Conservation (phyloP, 2,113 vertebrate genomes). For the Melospiza melodia region DNA sequence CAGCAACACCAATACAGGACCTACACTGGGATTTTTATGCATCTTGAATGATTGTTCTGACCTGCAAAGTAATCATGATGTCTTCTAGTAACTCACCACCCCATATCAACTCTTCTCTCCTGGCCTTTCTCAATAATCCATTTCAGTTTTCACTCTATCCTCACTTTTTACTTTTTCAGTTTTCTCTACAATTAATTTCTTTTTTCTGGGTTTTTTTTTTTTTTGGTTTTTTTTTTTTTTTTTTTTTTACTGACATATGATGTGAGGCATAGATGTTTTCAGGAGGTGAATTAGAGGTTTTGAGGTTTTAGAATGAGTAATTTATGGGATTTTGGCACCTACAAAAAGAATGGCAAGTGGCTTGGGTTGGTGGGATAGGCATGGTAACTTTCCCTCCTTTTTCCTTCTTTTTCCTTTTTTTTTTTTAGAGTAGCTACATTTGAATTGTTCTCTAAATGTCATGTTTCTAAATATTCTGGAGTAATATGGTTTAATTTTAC, state of each 20-base stretch:
- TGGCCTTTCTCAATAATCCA: background rate
- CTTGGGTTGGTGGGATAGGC: background rate
- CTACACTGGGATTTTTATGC: background rate
- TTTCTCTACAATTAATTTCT: background rate
- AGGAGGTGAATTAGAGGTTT: background rate
- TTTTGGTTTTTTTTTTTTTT: background rate
- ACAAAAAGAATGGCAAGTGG: background rate
- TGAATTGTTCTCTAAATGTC: background rate
- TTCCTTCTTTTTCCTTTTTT: background rate
- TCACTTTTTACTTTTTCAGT: background rate
- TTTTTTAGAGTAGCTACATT: background rate
- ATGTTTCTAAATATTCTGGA: background rate
- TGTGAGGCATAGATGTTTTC: background rate
- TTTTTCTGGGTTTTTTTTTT: background rate
- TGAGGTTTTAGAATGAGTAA: background rate
- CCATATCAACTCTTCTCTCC: background rate
- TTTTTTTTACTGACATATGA: background rate
- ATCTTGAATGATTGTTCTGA: background rate
- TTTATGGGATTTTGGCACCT: background rate
- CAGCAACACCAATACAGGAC: background rate
- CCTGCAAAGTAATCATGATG: background rate
- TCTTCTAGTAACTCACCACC: background rate
- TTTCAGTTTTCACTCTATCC: background rate
- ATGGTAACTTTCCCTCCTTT: background rate
- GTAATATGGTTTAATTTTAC: background rate